phyloP scores from a whole-genome alignment of 1,140 invertebrate species.

The Rhynchophorus ferrugineus region DNA sequence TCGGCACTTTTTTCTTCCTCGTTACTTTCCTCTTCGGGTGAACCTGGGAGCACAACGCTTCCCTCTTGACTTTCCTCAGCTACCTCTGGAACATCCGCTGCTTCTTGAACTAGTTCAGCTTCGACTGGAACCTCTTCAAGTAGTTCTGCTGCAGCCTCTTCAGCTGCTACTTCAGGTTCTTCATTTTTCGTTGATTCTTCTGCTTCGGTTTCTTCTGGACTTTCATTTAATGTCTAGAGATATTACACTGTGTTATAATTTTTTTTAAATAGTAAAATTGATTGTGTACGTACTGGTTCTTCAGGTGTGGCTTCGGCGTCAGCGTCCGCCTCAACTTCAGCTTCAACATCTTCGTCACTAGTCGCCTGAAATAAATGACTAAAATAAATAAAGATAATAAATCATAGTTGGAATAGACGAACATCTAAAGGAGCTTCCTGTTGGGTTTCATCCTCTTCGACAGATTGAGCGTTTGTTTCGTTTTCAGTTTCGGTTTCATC shows the following conservation, averaged over 20 bases:
- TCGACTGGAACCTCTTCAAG: conserved; percentile 2
- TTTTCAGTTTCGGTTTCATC: conserved; percentile 43
- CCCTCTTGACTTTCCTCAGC: conserved; percentile 14
- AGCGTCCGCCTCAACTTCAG: conserved; percentile 6
- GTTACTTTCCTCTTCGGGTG: conserved; percentile 8
- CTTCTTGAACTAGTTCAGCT: conserved; percentile 13
- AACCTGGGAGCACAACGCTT: conserved; percentile 10
- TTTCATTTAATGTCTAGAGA: background rate
- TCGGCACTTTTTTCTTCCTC: conserved; percentile 3
- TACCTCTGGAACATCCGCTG: conserved; percentile 4
- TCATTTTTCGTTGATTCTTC: conserved; percentile 12
- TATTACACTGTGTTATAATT: no score
- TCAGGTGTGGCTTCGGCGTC: background rate
- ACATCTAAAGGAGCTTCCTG: conserved; percentile 15
- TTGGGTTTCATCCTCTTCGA: conserved; percentile 45
- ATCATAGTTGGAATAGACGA: background rate
- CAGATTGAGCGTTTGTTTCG: conserved; percentile 45
- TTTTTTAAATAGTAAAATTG: background rate
- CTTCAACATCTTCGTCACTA: conserved; percentile 16
- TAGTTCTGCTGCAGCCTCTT: conserved; percentile 18
- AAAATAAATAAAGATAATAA: background rate
- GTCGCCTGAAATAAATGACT: background rate
- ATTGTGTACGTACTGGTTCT: background rate
- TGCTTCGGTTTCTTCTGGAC: conserved; percentile 8
- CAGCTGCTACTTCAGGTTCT: conserved; percentile 5